These are phyloP conservation scores for Melitaea cinxia DNA, from an alignment of 1,140 invertebrate species.

Conservation along the genomic window DNA sequence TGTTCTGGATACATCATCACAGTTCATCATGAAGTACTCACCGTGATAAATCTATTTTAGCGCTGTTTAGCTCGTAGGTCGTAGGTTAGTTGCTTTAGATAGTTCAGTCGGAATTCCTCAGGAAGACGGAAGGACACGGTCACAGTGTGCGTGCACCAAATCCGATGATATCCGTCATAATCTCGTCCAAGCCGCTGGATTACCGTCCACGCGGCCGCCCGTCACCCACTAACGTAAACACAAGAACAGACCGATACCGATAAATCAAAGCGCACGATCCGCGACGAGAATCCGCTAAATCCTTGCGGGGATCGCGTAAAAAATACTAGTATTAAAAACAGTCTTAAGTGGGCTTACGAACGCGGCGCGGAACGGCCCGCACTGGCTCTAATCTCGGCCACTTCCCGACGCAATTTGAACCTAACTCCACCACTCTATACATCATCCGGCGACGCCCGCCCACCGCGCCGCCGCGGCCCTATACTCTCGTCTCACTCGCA, in stretches of 20 bases:
- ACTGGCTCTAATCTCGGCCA: constrained; percentile 85
- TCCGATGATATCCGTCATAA: constrained; percentile 76
- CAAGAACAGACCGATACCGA: constrained; percentile 74
- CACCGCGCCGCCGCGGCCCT: constrained; percentile 58
- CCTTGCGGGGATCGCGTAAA: constrained; percentile 79
- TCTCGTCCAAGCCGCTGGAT: constrained; percentile 74
- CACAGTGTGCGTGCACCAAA: constrained; percentile 68
- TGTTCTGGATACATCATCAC: too few relatives aligned
- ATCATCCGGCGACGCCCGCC: constrained; percentile 82
- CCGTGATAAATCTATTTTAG: constrained; percentile 10
- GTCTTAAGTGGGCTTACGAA: constrained; percentile 80
- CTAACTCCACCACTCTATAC: constrained; percentile 86
- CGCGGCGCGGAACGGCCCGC: constrained; percentile 76
- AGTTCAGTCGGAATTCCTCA: constrained; percentile 27
- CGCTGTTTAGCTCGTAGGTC: constrained; percentile 8
- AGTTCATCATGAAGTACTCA: constrained; percentile 19
- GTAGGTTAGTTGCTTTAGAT: constrained; percentile 3
- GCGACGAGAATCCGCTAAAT: constrained; percentile 78
- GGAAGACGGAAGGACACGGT: constrained; percentile 30
- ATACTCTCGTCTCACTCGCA: constrained; percentile 55
- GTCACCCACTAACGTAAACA: constrained; percentile 76
- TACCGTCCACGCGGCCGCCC: constrained; percentile 62
- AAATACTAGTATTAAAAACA: constrained; percentile 82
- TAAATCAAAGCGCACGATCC: constrained; percentile 79
- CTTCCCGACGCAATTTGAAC: constrained; percentile 86